A percentile compares a stretch with the other conserved stretches of the same genome.
Conservation (phyloP, 92 coral and sea anemone genomes). For the Phenganax marumi region DNA sequence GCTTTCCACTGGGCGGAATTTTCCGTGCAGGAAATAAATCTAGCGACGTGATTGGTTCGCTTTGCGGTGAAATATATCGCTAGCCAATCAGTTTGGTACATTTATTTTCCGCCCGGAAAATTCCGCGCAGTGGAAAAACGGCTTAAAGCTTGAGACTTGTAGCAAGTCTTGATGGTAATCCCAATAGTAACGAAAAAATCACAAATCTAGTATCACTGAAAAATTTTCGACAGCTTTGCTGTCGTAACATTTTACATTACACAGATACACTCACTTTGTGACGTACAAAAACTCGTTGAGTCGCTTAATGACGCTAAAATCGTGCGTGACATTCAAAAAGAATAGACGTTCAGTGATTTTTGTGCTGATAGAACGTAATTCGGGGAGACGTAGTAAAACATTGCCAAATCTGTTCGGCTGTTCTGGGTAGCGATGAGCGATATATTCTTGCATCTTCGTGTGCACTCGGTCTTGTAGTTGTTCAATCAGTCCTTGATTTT, state of each 20-base stretch:
- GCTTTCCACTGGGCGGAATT: too few species aligned
- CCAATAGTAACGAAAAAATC: too few species aligned
- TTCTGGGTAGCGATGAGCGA: slow-evolving; percentile 62
- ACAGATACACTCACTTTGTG: background rate
- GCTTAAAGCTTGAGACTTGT: too few species aligned
- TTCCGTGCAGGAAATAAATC: too few species aligned
- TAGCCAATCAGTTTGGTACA: too few species aligned
- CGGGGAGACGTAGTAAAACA: slow-evolving; percentile 86
- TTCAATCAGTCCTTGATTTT: slow-evolving; percentile 68
- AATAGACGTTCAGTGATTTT: slow-evolving; percentile 90
- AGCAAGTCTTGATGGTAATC: too few species aligned
- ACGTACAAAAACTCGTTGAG: slow-evolving; percentile 32
- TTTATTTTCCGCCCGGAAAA: too few species aligned
- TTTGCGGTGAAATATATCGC: too few species aligned
- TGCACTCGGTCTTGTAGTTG: slow-evolving; percentile 86
- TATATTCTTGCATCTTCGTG: slow-evolving; percentile 78
- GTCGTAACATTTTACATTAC: background rate
- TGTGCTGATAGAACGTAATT: slow-evolving; percentile 91
- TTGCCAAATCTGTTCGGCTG: slow-evolving; percentile 92
- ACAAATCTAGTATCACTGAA: too few species aligned
- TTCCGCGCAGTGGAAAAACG: too few species aligned
- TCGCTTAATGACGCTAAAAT: background rate
- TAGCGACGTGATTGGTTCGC: too few species aligned
- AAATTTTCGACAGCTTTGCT: background rate
- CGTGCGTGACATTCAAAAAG: slow-evolving; percentile 69